These are phyloP conservation scores for Actenoides hombroni DNA, from an alignment of 2,113 vertebrate genomes.

Conservation along the genomic window DNA sequence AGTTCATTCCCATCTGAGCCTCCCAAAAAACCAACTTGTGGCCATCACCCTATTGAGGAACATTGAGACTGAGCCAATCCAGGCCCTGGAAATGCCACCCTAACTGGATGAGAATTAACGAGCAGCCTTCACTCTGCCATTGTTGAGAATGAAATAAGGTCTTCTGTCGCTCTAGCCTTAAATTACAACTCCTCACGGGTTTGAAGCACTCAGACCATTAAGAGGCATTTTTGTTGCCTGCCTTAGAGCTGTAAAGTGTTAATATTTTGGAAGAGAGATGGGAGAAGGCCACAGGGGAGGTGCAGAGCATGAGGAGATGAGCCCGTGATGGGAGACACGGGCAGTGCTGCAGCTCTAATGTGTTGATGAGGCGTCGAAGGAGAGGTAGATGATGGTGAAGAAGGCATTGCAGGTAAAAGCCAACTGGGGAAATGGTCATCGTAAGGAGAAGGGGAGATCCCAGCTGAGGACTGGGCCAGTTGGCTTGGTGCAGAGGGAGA, in stretches of 20 bases:
- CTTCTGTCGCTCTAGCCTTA: background rate
- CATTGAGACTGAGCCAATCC: background rate
- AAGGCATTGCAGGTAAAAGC: background rate
- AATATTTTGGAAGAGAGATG: background rate
- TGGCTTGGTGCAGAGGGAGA: rapidly evolving
- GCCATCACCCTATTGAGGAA: rapidly evolving
- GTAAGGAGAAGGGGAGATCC: background rate
- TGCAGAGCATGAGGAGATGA: background rate
- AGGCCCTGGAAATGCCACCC: background rate
- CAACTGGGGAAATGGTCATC: rapidly evolving
- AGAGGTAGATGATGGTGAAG: background rate
- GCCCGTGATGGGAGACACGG: rapidly evolving
- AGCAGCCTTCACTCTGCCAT: rapidly evolving
- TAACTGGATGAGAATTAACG: no score
- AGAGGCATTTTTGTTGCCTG: background rate
- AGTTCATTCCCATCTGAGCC: rapidly evolving
- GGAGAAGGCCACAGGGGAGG: background rate
- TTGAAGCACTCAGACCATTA: background rate
- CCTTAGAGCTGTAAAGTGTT: background rate
- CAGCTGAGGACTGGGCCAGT: rapidly evolving
- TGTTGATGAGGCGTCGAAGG: background rate
- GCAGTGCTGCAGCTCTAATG: background rate
- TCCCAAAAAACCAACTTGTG: background rate
- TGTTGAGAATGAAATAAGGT: rapidly evolving
- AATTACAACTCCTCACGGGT: rapidly evolving